Conservation (phyloP, 2,113 vertebrate species). For the Tapirus terrestris region DNA sequence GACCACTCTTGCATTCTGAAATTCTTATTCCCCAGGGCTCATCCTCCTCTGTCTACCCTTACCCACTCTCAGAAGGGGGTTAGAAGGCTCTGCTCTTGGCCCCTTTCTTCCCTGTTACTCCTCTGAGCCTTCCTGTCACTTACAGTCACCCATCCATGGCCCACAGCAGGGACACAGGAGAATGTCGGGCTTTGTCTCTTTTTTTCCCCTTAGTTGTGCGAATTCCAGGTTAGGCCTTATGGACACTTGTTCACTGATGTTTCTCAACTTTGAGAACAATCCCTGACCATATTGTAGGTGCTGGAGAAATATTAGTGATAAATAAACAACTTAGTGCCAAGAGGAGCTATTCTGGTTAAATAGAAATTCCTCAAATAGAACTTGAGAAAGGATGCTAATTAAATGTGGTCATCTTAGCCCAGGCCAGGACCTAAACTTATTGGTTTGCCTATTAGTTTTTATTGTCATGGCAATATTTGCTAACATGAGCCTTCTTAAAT, state of each 20-base stretch:
- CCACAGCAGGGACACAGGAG: not conserved
- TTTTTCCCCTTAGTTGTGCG: not conserved
- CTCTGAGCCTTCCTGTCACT: not conserved
- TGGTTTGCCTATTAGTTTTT: conserved; percentile 38
- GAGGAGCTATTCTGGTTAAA: not conserved
- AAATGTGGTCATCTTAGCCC: conserved; percentile 12
- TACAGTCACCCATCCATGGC: not conserved
- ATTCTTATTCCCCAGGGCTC: not conserved
- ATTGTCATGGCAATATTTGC: conserved; percentile 2
- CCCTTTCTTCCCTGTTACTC: not conserved
- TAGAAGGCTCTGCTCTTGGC: not conserved
- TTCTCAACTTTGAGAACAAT: conserved; percentile 56
- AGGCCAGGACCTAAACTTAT: not conserved
- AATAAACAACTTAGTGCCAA: conserved; percentile 56
- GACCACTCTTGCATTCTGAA: not conserved
- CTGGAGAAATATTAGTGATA: conserved; percentile 30
- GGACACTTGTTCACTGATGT: not conserved
- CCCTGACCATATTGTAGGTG: conserved; percentile 48
- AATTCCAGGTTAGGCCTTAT: conserved; percentile 52
- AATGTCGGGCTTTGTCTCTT: not conserved
- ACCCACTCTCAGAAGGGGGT: not conserved
- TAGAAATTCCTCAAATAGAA: conserved; percentile 40
- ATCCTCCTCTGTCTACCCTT: not conserved
- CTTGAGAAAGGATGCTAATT: conserved; percentile 14
- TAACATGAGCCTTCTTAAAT: conserved; percentile 8